Evolutionary conservation across 2,888 invertebrate genomes (phyloP).

Genomic region (Eueremaeus valkanovi): DNA sequence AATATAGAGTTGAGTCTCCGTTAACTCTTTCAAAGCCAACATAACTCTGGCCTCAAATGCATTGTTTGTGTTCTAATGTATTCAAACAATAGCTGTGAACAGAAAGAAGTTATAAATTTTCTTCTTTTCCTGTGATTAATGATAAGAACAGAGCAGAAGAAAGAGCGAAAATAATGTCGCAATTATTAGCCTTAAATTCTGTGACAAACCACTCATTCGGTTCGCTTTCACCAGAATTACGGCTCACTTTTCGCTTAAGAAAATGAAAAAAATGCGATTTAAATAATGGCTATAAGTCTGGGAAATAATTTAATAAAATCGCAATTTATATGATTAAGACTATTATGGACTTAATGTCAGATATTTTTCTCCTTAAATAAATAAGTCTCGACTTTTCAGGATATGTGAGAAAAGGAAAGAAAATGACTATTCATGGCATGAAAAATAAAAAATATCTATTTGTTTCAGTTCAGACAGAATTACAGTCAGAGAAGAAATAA

Average conservation of each 20-base stretch:
- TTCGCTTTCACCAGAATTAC: not conserved
- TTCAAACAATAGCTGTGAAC: not conserved
- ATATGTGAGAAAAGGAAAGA: too few species aligned
- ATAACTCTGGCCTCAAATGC: not conserved
- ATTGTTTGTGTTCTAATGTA: not conserved
- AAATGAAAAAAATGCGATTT: not conserved
- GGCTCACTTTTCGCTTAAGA: not conserved
- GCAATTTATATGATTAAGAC: not conserved
- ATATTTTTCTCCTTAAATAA: not conserved
- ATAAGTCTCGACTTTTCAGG: not conserved
- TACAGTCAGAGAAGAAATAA: too few species aligned
- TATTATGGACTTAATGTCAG: slow-evolving; percentile 7
- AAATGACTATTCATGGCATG: too few species aligned
- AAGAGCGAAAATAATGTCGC: not conserved
- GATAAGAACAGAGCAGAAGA: not conserved
- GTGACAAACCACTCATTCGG: not conserved
- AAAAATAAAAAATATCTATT: too few species aligned
- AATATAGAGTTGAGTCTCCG: too few species aligned
- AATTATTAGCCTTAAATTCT: not conserved
- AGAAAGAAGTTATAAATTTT: too few species aligned
- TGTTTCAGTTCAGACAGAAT: not conserved
- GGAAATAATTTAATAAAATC: not conserved
- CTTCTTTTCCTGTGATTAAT: not conserved
- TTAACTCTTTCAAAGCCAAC: not conserved
- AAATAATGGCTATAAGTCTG: not conserved